Evolutionary conservation across 2,113 vertebrate genomes (phyloP).

Genomic region (Heterotis niloticus): DNA sequence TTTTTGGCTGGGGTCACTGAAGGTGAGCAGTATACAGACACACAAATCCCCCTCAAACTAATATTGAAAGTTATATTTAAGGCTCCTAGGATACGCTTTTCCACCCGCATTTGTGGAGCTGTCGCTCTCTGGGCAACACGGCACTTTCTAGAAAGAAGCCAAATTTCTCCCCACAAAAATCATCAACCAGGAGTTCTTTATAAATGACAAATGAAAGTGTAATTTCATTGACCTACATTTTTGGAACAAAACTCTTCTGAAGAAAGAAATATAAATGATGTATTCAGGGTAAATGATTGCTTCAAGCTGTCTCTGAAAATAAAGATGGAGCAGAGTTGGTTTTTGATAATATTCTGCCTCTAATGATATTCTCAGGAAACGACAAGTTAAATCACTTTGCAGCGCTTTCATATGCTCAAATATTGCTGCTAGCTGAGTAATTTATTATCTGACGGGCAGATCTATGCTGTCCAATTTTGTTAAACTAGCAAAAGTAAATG

Average conservation of each 20-base stretch:
- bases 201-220: background rate
- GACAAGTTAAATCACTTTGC: slow-evolving; percentile 23
- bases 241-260: background rate
- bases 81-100: background rate
- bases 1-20: slow-evolving; percentile 19
- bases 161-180: background rate
- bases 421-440: slow-evolving; percentile 18
- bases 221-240: no score
- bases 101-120: background rate
- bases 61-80: background rate
- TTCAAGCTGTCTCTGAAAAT: slow-evolving; percentile 46
- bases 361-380: slow-evolving; percentile 34
- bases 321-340: slow-evolving; percentile 46
- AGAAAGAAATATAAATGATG: slow-evolving; percentile 32
- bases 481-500: slow-evolving; percentile 20
- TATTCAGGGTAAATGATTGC: slow-evolving; percentile 40
- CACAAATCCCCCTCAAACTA: background rate
- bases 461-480: slow-evolving; percentile 19
- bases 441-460: slow-evolving; percentile 23
- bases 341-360: slow-evolving; percentile 45
- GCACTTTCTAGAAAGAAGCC: background rate
- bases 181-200: background rate
- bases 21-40: slow-evolving; percentile 25
- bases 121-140: no score
- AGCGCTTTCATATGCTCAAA: slow-evolving; percentile 19